These are phyloP conservation scores for Odontesthes bonariensis DNA, from an alignment of 2,113 vertebrate genomes.

Conservation along the genomic window DNA sequence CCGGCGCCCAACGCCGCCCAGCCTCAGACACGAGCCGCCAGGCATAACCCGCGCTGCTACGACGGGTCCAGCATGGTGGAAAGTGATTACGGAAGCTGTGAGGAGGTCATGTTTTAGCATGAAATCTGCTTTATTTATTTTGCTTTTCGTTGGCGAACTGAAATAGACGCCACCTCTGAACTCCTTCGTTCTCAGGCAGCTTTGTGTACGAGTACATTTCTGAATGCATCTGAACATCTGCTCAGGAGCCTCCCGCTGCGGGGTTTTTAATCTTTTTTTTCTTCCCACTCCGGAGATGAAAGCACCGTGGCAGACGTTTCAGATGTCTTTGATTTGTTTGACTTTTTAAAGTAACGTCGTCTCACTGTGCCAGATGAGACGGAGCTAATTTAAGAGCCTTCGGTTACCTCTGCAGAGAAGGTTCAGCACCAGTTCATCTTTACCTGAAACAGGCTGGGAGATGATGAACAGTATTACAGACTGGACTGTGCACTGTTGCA, in stretches of 20 bases:
- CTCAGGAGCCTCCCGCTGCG: not conserved
- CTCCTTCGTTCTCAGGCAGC: slow-evolving; percentile 21
- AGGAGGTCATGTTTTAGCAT: slow-evolving; percentile 96
- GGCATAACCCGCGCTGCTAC: slow-evolving; percentile 76
- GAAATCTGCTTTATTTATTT: not conserved
- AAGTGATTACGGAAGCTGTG: slow-evolving; percentile 97
- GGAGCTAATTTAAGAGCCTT: slow-evolving; percentile 13
- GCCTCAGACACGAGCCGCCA: slow-evolving; percentile 72
- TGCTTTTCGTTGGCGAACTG: no score
- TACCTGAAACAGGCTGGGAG: slow-evolving; percentile 15
- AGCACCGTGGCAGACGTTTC: not conserved
- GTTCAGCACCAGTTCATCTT: slow-evolving; percentile 49
- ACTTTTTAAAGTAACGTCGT: slow-evolving; percentile 5
- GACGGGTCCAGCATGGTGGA: slow-evolving; percentile 91
- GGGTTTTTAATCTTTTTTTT: slow-evolving; percentile 6
- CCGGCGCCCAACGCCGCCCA: slow-evolving; percentile 60
- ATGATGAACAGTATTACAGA: slow-evolving; percentile 39
- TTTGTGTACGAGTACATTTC: slow-evolving; percentile 4
- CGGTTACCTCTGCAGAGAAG: not conserved
- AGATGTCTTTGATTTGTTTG: slow-evolving; percentile 22
- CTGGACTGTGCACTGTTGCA: slow-evolving; percentile 13
- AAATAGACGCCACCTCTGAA: no score
- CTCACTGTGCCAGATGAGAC: slow-evolving; percentile 3
- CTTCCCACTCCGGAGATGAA: not conserved
- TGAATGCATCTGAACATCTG: not conserved